Conservation (phyloP, 2,888 invertebrate genomes). For the Cheilosia pagana region DNA sequence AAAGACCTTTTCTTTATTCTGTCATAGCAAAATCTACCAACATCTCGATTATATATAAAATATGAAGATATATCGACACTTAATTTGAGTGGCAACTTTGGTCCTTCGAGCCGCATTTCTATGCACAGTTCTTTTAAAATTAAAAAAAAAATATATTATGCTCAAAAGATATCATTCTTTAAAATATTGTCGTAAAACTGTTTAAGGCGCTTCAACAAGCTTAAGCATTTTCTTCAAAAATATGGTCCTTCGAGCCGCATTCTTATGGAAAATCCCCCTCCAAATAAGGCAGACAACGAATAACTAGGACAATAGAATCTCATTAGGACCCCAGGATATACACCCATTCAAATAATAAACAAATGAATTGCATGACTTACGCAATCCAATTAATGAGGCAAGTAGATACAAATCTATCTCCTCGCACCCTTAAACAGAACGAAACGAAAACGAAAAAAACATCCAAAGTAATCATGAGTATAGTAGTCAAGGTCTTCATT, state of each 20-base stretch:
- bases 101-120: no score
- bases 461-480: constrained; percentile 43
- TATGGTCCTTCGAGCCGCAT: constrained; percentile 2
- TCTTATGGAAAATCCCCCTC: neutral
- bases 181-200: no score
- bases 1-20: no score
- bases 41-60: no score
- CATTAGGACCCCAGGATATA: neutral
- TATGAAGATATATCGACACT: no score
- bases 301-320: neutral
- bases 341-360: neutral
- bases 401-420: constrained; percentile 47
- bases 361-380: constrained; percentile 54
- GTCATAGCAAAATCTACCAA: no score
- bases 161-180: no score
- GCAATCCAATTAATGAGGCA: constrained; percentile 54
- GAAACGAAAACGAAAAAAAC: constrained; percentile 5
- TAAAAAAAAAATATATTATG: no score
- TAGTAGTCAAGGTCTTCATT: constrained; percentile 65
- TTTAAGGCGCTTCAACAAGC: no score
- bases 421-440: constrained; percentile 10
- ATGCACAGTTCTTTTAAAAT: no score
- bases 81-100: no score
- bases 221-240: neutral
- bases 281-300: neutral